These are phyloP conservation scores for Epizoanthus illoricatus DNA, from an alignment of 92 coral and sea anemone genomes.

Conservation along the genomic window DNA sequence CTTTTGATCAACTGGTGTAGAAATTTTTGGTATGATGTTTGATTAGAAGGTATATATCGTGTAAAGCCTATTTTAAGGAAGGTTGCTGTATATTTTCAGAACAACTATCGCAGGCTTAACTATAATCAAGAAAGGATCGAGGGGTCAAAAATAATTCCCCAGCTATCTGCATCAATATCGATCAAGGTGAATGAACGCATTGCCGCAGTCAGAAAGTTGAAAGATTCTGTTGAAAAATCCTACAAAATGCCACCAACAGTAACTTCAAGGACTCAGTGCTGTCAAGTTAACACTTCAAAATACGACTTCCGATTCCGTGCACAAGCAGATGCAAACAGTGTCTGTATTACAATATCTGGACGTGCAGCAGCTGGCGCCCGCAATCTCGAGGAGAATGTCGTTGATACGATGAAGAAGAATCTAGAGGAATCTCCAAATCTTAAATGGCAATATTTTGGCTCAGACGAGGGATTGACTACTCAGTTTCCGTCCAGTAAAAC, in stretches of 20 bases:
- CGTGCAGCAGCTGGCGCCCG: slow-evolving; percentile 13
- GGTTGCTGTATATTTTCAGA: slow-evolving; percentile 11
- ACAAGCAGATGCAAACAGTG: slow-evolving; percentile 34
- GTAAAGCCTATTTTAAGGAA: too few relatives aligned
- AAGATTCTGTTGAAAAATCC: slow-evolving; percentile 51
- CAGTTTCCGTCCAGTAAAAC: slow-evolving; percentile 46
- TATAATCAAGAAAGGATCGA: slow-evolving; percentile 22
- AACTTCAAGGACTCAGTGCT: slow-evolving; percentile 47
- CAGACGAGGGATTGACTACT: slow-evolving; percentile 55
- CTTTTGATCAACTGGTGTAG: too few relatives aligned
- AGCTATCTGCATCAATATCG: slow-evolving; percentile 26
- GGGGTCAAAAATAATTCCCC: slow-evolving; percentile 32
- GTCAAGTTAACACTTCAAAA: slow-evolving; percentile 28
- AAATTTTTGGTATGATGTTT: too few relatives aligned
- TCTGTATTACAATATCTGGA: slow-evolving; percentile 48
- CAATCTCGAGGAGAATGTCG: slow-evolving; percentile 38
- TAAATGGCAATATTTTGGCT: slow-evolving; percentile 67
- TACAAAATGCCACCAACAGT: slow-evolving; percentile 23
- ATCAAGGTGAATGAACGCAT: slow-evolving; percentile 46
- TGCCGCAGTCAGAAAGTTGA: slow-evolving; percentile 22
- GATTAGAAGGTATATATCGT: too few relatives aligned
- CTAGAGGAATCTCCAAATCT: slow-evolving; percentile 16
- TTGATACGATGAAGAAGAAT: slow-evolving; percentile 38
- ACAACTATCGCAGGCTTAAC: slow-evolving; percentile 40
- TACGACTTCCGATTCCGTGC: slow-evolving; percentile 56